These are phyloP conservation scores for Stegostoma tigrinum DNA, from an alignment of 2,113 vertebrate genomes.

Conservation along the genomic window DNA sequence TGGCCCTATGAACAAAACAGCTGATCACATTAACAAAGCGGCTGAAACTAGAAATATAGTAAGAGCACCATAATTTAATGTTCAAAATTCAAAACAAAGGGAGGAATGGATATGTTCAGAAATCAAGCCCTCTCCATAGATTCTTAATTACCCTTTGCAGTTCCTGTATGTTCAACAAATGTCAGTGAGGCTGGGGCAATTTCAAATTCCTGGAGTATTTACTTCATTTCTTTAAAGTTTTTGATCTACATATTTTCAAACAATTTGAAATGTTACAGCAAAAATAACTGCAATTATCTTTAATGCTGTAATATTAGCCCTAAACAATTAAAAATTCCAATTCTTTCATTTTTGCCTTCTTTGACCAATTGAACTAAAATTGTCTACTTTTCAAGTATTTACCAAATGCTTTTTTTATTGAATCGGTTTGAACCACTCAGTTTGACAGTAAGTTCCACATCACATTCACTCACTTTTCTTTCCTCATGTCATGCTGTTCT, in stretches of 20 bases:
- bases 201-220: background rate
- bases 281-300: background rate
- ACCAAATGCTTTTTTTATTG: background rate
- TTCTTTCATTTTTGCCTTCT: background rate
- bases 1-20: background rate
- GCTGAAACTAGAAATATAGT: background rate
- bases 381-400: background rate
- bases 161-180: background rate
- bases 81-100: background rate
- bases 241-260: background rate
- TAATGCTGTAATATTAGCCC: background rate
- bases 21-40: background rate
- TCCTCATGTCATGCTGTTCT: background rate
- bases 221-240: background rate
- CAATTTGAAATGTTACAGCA: background rate
- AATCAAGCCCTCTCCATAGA: background rate
- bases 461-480: too few relatives aligned
- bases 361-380: background rate
- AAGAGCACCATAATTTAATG: background rate
- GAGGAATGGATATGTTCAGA: background rate
- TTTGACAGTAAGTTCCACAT: background rate
- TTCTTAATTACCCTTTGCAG: background rate
- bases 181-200: background rate
- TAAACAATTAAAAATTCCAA: background rate
- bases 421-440: background rate